A percentile compares a stretch with the other conserved stretches of the same genome.
Evolutionary conservation across 1,140 invertebrate genomes (phyloP).

Genomic region (Neomicropteryx cornuta): DNA sequence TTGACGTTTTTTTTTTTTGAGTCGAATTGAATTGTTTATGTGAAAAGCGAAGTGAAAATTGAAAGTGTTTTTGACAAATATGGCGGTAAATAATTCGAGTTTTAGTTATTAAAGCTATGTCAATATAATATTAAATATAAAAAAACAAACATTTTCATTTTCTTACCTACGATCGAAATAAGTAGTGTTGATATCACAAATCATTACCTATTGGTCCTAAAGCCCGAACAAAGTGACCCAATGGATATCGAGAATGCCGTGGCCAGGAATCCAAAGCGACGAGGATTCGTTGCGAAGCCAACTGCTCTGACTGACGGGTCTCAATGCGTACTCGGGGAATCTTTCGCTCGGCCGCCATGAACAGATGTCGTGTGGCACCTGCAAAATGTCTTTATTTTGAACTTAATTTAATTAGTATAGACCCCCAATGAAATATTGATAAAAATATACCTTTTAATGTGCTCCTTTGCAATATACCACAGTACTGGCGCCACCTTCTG

Average conservation of each 20-base stretch:
- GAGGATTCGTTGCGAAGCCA: constrained; percentile 79
- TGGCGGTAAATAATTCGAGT: too few species aligned
- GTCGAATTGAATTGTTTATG: too few species aligned
- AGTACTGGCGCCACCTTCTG: constrained; percentile 94
- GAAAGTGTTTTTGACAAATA: too few species aligned
- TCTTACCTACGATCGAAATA: too few species aligned
- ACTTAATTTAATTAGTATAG: constrained; percentile 2
- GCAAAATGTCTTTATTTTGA: constrained; percentile 15
- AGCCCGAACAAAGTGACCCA: constrained; percentile 82
- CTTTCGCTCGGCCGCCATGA: constrained; percentile 80
- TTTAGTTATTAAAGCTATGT: too few species aligned
- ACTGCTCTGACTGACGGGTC: constrained; percentile 71
- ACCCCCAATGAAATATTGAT: constrained; percentile 10
- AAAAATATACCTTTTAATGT: constrained; percentile 55
- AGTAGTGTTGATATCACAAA: too few species aligned
- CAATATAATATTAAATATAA: too few species aligned
- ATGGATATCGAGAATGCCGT: constrained; percentile 58
- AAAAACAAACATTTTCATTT: too few species aligned
- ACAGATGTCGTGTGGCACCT: constrained; percentile 67
- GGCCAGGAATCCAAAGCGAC: constrained; percentile 92
- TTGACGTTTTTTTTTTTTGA: too few species aligned
- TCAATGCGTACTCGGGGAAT: constrained; percentile 89
- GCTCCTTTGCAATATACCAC: constrained; percentile 83
- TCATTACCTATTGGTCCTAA: constrained; percentile 55
- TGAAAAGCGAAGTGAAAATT: too few species aligned